Percentiles rank a stretch among this genome's conserved stretches.
Evolutionary conservation across 2,888 invertebrate genomes (phyloP).

Genomic region (Odontocerum albicorne): DNA sequence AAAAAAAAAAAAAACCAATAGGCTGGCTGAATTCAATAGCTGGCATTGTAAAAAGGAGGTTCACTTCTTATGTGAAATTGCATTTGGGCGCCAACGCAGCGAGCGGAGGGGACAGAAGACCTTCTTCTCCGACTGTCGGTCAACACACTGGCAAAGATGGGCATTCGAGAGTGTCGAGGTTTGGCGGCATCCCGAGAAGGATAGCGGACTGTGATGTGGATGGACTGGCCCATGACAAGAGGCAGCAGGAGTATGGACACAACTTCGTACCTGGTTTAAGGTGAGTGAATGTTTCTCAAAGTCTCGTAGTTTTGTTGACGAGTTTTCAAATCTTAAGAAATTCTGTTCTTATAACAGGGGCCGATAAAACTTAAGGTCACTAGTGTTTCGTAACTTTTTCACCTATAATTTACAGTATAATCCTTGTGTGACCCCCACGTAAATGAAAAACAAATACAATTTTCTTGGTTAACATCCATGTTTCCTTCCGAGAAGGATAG

Average conservation of each 20-base stretch:
- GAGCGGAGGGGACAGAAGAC: slow-evolving; percentile 34
- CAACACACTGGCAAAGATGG: not conserved
- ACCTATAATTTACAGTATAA: too few relatives aligned
- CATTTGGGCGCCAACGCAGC: slow-evolving; percentile 61
- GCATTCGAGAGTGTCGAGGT: not conserved
- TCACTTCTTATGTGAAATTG: slow-evolving; percentile 81
- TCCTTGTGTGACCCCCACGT: too few relatives aligned
- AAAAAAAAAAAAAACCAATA: too few relatives aligned
- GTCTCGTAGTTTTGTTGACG: not conserved
- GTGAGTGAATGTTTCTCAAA: slow-evolving; percentile 5
- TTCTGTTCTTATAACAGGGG: too few relatives aligned
- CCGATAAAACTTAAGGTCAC: too few relatives aligned
- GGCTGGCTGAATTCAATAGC: slow-evolving; percentile 70
- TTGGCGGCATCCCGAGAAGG: slow-evolving; percentile 14
- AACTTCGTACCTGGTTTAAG: slow-evolving; percentile 25
- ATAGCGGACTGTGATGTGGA: slow-evolving; percentile 42
- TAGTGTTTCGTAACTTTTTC: too few relatives aligned
- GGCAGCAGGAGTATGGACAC: slow-evolving; percentile 23
- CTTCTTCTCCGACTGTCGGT: not conserved
- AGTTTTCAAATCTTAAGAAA: not conserved
- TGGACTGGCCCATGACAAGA: slow-evolving; percentile 41
- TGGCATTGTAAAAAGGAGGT: slow-evolving; percentile 75
- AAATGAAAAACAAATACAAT: too few relatives aligned
- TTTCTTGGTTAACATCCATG: too few relatives aligned
- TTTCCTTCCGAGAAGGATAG: too few relatives aligned